Evolutionary conservation across 92 coral and sea anemone genomes (phyloP), one percentile per base, ranked within the genome.

Genomic region (Plumapathes pennacea): DNA sequence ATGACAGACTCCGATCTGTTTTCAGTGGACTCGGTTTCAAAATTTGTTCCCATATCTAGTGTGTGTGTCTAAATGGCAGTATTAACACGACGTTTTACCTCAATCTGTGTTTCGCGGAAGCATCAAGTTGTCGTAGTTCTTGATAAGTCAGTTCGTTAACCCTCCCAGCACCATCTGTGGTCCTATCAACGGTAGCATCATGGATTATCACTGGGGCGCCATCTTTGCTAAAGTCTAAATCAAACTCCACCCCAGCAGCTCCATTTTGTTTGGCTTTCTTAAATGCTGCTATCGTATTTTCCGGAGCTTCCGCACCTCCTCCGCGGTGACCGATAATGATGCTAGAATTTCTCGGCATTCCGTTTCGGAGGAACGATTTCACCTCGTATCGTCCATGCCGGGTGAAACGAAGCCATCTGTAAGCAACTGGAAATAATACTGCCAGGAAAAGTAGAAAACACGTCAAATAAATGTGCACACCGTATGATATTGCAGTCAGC

Each of bases 121-220:
- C 97, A 50, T 88, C 77, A 62, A 91, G 43, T 25, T 56, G 50
- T 49, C 66, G 58, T 8, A 91, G 60, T 57, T 80, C 78, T 27
- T 84, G 81, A 23, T 82, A 88, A 23, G 85, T 81, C 32, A 83
- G 57, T 34, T 91, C 92, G 50, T 66, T 39, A 23, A 91, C 82
- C 36, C 76, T 71, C 4, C 97, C 97, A 6, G 62, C 58, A 7
- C 97, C 97, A 69, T 88, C 85, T 32, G 97, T 91, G 1, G 96
- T 91, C 41, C 97, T 75, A 49, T 91, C 97, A 6, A 91, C 97
- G 20, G 84, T 88, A 0, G 81, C 62, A 42, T 91, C 97, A 71
- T 91, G 97, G 76, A 91, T 88, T 59, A 91, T 80, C 77, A 91
- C 89, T 38, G 92, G 92, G 6, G 80, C 82, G 58, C 97, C 97